Percentiles rank a stretch among this genome's conserved stretches.
These are phyloP conservation scores for Scaptomyza polygonia DNA, from an alignment of 2,888 invertebrate genomes.

Conservation along the genomic window DNA sequence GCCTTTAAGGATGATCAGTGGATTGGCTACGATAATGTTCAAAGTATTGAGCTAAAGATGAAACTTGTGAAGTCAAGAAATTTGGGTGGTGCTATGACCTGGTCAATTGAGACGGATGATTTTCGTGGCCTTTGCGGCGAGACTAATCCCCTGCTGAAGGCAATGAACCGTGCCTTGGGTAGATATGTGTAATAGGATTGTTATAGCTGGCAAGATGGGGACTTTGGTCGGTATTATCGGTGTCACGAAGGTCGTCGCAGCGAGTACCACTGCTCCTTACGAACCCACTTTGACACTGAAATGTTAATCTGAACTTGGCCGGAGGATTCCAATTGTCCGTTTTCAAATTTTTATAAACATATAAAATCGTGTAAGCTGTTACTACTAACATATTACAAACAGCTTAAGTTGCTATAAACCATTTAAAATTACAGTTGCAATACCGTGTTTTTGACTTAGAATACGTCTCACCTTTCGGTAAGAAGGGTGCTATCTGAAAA, in stretches of 20 bases:
- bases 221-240: conserved; percentile 89
- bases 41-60: conserved; percentile 91
- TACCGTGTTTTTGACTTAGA: no score
- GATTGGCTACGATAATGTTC: conserved; percentile 95
- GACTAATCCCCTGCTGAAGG: conserved; percentile 60
- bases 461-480: no score
- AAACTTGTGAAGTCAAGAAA: conserved; percentile 92
- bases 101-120: conserved; percentile 95
- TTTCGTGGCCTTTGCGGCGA: conserved; percentile 93
- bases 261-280: no score
- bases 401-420: no score
- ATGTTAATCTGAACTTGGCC: conserved; percentile 32
- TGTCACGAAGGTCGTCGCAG: conserved; percentile 82
- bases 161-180: conserved; percentile 62
- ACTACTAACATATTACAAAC: no score
- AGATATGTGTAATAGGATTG: conserved; percentile 73
- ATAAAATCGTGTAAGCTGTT: not conserved
- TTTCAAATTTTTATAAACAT: conserved; percentile 9
- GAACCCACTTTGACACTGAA: no score
- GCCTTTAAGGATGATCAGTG: conserved; percentile 94
- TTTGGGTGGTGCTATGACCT: conserved; percentile 88
- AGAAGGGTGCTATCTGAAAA: no score
- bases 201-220: conserved; percentile 86
- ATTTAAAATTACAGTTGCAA: no score
- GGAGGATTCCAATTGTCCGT: conserved; percentile 25